Evolutionary conservation across 2,888 invertebrate genomes (phyloP).

Genomic region (Polietes domitor): DNA sequence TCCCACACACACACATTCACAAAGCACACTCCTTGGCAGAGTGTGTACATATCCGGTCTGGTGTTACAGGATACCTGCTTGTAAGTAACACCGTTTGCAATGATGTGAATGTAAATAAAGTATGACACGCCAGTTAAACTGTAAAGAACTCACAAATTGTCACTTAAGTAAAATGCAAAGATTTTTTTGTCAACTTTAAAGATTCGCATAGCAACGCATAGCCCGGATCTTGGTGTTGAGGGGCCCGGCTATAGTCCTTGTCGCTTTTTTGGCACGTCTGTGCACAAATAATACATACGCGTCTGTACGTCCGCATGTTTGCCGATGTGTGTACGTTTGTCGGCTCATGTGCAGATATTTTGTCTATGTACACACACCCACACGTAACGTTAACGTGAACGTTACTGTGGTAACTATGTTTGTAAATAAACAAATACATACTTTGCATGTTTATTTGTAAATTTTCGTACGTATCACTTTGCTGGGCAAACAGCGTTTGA

Average conservation of each 20-base stretch:
- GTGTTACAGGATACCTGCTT: constrained; percentile 53
- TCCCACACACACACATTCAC: not conserved
- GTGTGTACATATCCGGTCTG: constrained; percentile 33
- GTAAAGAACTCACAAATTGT: constrained; percentile 63
- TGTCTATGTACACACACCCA: constrained; percentile 31
- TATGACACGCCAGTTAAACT: constrained; percentile 66
- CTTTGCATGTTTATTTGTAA: constrained; percentile 37
- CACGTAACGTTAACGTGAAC: no score
- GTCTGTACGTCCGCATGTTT: not conserved
- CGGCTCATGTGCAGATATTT: not conserved
- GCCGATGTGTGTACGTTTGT: not conserved
- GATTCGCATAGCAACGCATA: constrained; percentile 63
- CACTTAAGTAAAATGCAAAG: constrained; percentile 61
- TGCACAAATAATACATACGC: not conserved
- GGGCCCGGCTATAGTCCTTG: not conserved
- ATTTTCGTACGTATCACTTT: constrained; percentile 52
- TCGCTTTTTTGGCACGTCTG: constrained; percentile 42
- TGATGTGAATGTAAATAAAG: constrained; percentile 67
- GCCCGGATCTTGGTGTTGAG: not conserved
- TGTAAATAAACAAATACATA: constrained; percentile 32
- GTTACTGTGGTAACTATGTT: constrained; percentile 41
- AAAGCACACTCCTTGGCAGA: constrained; percentile 4
- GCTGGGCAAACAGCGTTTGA: constrained; percentile 59
- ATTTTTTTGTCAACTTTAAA: constrained; percentile 58
- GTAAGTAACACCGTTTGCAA: constrained; percentile 61